These are phyloP conservation scores for Apis florea DNA, from an alignment of 1,140 invertebrate species.

Conservation along the genomic window DNA sequence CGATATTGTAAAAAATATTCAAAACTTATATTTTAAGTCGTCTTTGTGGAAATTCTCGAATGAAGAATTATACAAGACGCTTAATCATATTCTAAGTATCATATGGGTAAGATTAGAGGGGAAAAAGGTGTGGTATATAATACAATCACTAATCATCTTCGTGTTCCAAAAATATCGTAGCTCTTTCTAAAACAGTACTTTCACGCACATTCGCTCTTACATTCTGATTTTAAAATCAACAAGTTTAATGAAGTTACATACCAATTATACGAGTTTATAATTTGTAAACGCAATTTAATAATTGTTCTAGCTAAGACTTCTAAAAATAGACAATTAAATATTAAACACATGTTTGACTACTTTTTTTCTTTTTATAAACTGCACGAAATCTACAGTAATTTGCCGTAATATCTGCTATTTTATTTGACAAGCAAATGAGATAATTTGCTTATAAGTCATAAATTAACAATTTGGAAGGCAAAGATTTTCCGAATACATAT, in stretches of 20 bases:
- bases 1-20: conserved; percentile 75
- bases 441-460: conserved; percentile 2
- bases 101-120: conserved; percentile 51
- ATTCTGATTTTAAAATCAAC: conserved; percentile 41
- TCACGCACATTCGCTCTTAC: conserved; percentile 47
- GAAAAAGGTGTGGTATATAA: conserved; percentile 57
- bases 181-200: conserved; percentile 52
- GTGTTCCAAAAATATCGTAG: conserved; percentile 68
- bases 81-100: conserved; percentile 66
- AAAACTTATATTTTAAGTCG: conserved; percentile 76
- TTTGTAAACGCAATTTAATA: conserved; percentile 43
- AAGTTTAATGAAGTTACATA: conserved; percentile 40
- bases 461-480: conserved; percentile 51
- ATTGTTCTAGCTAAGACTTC: neutral
- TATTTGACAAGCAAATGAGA: neutral
- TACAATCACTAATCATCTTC: conserved; percentile 66
- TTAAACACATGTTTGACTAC: neutral
- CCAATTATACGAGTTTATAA: conserved; percentile 52
- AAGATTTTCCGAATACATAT: conserved; percentile 37
- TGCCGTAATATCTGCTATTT: conserved; percentile 6
- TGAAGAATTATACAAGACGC: conserved; percentile 72
- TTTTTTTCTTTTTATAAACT: conserved; percentile 16
- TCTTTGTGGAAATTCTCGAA: conserved; percentile 70
- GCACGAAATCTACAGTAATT: neutral
- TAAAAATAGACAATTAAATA: neutral